These are phyloP conservation scores for Cartodere bifasciata DNA, from an alignment of 2,888 invertebrate species.

Conservation along the genomic window DNA sequence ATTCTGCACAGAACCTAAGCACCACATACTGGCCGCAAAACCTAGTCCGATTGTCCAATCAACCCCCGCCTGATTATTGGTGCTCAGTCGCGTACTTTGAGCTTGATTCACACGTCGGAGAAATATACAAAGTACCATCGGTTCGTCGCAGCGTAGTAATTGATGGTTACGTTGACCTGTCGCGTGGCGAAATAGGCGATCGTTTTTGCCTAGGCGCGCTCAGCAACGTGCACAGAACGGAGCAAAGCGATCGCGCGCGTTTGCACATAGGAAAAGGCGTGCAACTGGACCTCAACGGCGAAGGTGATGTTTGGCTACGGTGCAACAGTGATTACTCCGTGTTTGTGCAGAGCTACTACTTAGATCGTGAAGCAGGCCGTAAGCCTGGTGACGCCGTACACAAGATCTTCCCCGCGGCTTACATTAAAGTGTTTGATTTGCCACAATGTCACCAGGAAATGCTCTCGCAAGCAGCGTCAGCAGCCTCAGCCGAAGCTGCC, in stretches of 20 bases:
- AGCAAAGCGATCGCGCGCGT: slow-evolving; percentile 80
- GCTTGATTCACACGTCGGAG: slow-evolving; percentile 86
- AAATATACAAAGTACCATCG: slow-evolving; percentile 66
- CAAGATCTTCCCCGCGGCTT: slow-evolving; percentile 88
- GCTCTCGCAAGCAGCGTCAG: slow-evolving; percentile 86
- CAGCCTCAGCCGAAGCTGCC: slow-evolving; percentile 86
- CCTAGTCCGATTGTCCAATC: slow-evolving; percentile 66
- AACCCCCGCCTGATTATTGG: slow-evolving; percentile 91
- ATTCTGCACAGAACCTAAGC: too few species aligned
- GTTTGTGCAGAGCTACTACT: slow-evolving; percentile 90
- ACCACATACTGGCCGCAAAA: too few species aligned
- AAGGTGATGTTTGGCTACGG: slow-evolving; percentile 90
- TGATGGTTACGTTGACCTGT: slow-evolving; percentile 87
- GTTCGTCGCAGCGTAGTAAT: slow-evolving; percentile 82
- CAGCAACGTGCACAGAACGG: slow-evolving; percentile 92
- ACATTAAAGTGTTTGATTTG: slow-evolving; percentile 92
- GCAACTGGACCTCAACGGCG: slow-evolving; percentile 69
- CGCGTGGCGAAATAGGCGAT: slow-evolving; percentile 77
- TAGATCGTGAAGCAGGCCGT: slow-evolving; percentile 85
- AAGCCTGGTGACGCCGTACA: slow-evolving; percentile 92
- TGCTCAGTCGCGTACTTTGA: slow-evolving; percentile 97
- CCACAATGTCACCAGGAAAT: slow-evolving; percentile 94
- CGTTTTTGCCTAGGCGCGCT: slow-evolving; percentile 93
- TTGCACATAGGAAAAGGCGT: slow-evolving; percentile 89
- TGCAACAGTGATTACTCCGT: slow-evolving; percentile 89